phyloP scores from a whole-genome alignment of 2,113 vertebrate genomes.

The Tachysurus vachellii region DNA sequence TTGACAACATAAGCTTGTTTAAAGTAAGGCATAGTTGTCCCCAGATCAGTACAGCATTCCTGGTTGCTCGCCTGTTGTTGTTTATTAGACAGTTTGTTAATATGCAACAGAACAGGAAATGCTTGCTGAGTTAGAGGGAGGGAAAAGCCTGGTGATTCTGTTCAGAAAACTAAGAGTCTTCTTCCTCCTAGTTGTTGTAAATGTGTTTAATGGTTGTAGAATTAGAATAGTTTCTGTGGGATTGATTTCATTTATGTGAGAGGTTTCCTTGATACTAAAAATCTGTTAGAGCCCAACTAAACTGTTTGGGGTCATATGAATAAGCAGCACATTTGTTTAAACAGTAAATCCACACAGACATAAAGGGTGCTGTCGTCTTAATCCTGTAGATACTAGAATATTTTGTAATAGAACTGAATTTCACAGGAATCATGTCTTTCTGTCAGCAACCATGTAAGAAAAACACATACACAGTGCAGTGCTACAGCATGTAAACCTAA shows the following conservation, averaged over 20 bases:
- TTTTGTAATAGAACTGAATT: slow-evolving; percentile 1
- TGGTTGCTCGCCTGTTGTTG: slow-evolving; percentile 46
- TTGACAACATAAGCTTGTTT: neutral
- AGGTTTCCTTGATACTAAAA: neutral
- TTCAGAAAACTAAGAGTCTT: slow-evolving; percentile 14
- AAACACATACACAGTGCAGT: slow-evolving; percentile 3
- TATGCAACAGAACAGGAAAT: slow-evolving; percentile 62
- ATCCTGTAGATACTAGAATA: neutral
- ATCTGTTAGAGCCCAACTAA: neutral
- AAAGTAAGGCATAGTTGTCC: neutral
- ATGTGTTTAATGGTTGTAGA: slow-evolving; percentile 13
- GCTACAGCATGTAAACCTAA: neutral
- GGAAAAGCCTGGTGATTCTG: slow-evolving; percentile 34
- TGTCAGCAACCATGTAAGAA: neutral
- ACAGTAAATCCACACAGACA: neutral
- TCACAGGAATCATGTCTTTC: neutral
- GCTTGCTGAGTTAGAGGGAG: slow-evolving; percentile 53
- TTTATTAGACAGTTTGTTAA: slow-evolving; percentile 54
- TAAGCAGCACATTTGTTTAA: neutral
- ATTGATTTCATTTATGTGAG: slow-evolving; percentile 2
- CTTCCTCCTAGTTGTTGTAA: slow-evolving; percentile 8
- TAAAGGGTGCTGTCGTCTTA: neutral
- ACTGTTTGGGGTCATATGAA: neutral
- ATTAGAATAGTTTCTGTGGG: neutral
- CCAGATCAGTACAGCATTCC: slow-evolving; percentile 27